phyloP scores from a whole-genome alignment of 2,888 invertebrate genomes.

The Brachypalpus laphriformis region DNA sequence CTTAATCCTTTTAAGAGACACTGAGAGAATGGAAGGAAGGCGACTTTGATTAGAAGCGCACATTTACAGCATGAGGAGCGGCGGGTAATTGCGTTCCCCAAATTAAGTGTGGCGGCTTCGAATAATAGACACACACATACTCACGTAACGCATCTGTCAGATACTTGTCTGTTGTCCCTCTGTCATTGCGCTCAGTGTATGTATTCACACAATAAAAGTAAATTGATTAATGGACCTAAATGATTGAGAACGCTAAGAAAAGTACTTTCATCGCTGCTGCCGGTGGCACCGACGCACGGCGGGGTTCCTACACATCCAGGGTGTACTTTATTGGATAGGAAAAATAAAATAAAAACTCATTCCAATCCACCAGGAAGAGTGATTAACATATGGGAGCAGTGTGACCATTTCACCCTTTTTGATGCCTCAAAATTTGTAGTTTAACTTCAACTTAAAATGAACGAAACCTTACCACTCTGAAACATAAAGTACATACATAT shows the following conservation, averaged over 20 bases:
- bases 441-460: too few species aligned
- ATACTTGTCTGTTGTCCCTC: conserved; percentile 56
- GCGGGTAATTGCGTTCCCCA: conserved; percentile 65
- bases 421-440: too few species aligned
- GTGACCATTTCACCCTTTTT: too few species aligned
- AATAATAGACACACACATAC: conserved; percentile 42
- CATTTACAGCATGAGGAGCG: neutral
- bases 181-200: conserved; percentile 22
- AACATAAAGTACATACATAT: too few species aligned
- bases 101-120: conserved; percentile 65
- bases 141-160: conserved; percentile 19
- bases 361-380: conserved; percentile 24
- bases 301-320: neutral
- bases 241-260: conserved; percentile 79
- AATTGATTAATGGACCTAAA: conserved; percentile 83
- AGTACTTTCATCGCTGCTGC: conserved; percentile 65
- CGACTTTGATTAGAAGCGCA: conserved; percentile 60
- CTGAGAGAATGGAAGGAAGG: conserved; percentile 6
- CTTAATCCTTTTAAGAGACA: conserved; percentile 65
- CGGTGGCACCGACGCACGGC: conserved; percentile 35
- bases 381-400: conserved; percentile 39
- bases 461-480: too few species aligned
- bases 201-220: conserved; percentile 75
- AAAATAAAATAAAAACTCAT: conserved; percentile 16
- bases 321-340: conserved; percentile 16